Conservation (phyloP, 2,797 vertebrate species). For the Toxotes lorentzi region DNA sequence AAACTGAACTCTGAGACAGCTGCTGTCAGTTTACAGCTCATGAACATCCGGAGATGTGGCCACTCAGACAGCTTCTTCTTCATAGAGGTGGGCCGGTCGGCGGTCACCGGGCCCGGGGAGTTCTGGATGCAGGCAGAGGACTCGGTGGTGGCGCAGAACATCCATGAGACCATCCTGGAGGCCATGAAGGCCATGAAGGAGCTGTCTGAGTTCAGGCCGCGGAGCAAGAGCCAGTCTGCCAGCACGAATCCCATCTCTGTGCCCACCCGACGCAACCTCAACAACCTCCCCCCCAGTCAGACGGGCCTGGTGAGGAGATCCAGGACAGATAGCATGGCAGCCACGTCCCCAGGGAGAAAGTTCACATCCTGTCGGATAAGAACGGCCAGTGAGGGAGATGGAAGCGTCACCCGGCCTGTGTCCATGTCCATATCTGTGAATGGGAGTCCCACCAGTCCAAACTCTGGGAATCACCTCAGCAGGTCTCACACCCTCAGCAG, state of each 20-base stretch:
- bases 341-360: slow-evolving; percentile 85
- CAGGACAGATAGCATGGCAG: slow-evolving; percentile 91
- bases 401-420: slow-evolving; percentile 84
- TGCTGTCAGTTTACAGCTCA: slow-evolving; percentile 94
- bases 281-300: slow-evolving; percentile 94
- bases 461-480: slow-evolving; percentile 84
- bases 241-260: slow-evolving; percentile 93
- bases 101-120: slow-evolving; percentile 95
- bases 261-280: slow-evolving; percentile 91
- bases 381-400: slow-evolving; percentile 95
- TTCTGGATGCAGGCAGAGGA: slow-evolving; percentile 99
- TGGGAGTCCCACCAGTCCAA: slow-evolving; percentile 90
- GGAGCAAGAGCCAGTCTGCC: slow-evolving; percentile 97
- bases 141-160: slow-evolving; percentile 96
- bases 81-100: slow-evolving; percentile 97
- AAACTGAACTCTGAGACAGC: slow-evolving; percentile 95
- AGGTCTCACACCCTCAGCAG: slow-evolving; percentile 89
- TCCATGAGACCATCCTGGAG: slow-evolving; percentile 98
- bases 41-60: slow-evolving; percentile 96
- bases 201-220: slow-evolving; percentile 94
- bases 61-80: slow-evolving; percentile 99
- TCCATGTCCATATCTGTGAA: slow-evolving; percentile 84
- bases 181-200: slow-evolving; percentile 98
- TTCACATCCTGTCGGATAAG: slow-evolving; percentile 88
- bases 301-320: slow-evolving; percentile 91